Percentiles rank a stretch among this genome's conserved stretches.
These are phyloP conservation scores for Dicyrtomina minuta DNA, from an alignment of 2,888 invertebrate species.

Conservation along the genomic window DNA sequence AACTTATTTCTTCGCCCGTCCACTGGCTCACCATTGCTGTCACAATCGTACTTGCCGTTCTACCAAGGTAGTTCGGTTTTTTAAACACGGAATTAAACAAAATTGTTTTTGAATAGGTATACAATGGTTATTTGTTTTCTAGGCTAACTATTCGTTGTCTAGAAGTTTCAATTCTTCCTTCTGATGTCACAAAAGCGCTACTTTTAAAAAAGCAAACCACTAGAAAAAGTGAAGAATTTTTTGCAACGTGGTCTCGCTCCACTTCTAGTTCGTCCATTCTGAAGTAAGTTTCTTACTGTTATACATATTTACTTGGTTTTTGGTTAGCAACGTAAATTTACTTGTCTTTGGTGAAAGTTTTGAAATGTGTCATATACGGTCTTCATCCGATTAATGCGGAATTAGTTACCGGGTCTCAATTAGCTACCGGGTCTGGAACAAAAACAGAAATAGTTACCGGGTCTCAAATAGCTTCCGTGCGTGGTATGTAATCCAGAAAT, in stretches of 20 bases:
- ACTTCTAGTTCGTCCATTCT: conserved; percentile 56
- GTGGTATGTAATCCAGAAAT: no score
- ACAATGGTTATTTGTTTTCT: conserved; percentile 51
- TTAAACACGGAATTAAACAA: not conserved
- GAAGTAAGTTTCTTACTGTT: conserved; percentile 55
- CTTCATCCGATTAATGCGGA: not conserved
- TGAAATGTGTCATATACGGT: no score
- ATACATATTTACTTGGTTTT: no score
- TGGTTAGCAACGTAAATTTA: no score
- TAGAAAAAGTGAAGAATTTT: conserved; percentile 55
- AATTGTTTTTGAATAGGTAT: not conserved
- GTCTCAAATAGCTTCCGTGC: no score
- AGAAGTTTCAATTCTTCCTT: conserved; percentile 70
- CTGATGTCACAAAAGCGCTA: conserved; percentile 72
- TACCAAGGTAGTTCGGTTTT: conserved; percentile 69
- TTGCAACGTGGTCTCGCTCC: conserved; percentile 57
- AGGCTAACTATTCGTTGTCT: conserved; percentile 71
- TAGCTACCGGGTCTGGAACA: no score
- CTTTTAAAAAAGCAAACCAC: conserved; percentile 57
- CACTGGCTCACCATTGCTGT: conserved; percentile 80
- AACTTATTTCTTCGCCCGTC: conserved; percentile 69
- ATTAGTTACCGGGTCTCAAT: no score
- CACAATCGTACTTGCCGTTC: conserved; percentile 73
- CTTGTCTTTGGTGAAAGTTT: no score
- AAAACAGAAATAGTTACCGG: no score